phyloP scores from a whole-genome alignment of 2,113 vertebrate genomes.

The Sakesphorus luctuosus region DNA sequence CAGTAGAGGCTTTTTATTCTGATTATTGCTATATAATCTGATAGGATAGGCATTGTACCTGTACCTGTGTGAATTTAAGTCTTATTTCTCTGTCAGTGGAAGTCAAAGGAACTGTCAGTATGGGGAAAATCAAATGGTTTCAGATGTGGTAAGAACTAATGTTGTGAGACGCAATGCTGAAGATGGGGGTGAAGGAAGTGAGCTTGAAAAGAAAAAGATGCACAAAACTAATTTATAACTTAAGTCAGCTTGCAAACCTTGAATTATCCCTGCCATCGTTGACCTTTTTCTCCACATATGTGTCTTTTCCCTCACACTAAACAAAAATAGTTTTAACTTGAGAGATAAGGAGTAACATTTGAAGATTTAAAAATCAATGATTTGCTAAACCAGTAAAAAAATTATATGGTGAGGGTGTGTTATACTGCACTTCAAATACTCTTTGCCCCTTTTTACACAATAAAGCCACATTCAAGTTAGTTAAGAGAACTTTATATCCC shows the following conservation, averaged over 20 bases:
- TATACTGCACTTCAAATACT: neutral
- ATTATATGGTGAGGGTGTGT: neutral
- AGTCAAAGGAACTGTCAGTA: neutral
- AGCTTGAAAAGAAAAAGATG: neutral
- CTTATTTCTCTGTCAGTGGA: neutral
- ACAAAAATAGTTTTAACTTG: neutral
- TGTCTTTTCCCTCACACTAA: neutral
- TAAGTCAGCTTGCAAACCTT: neutral
- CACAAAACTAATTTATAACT: neutral
- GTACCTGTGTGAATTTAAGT: neutral
- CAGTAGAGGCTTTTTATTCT: neutral
- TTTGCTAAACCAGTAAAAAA: neutral
- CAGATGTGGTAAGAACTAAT: neutral
- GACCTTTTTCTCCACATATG: neutral
- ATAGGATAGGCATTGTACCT: neutral
- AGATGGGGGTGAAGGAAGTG: neutral
- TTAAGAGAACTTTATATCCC: constrained; percentile 58
- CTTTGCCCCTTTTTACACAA: neutral
- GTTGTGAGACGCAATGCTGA: neutral
- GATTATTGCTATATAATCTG: neutral
- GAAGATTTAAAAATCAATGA: neutral
- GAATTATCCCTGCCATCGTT: neutral
- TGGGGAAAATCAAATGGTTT: neutral
- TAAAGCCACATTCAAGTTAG: neutral
- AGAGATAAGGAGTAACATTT: neutral